Evolutionary conservation across 2,888 invertebrate genomes (phyloP).

Genomic region (Itoplectis maculator): DNA sequence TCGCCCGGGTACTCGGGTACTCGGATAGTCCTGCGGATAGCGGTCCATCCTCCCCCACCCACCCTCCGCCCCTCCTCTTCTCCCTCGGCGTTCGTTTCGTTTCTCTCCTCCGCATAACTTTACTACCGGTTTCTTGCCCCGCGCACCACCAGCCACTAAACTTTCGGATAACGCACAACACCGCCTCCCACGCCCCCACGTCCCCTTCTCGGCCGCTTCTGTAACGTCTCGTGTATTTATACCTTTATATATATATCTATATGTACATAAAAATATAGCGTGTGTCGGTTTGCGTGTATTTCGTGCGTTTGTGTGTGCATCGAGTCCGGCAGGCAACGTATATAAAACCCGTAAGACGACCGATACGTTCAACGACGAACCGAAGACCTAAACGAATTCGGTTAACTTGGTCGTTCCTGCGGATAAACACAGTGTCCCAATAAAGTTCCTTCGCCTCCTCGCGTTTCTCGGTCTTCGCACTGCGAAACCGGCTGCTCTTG

Average conservation of each 20-base stretch:
- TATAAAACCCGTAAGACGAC: slow-evolving; percentile 64
- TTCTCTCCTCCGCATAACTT: slow-evolving; percentile 80
- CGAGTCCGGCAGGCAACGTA: slow-evolving; percentile 6
- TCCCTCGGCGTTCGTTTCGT: slow-evolving; percentile 33
- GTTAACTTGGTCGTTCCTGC: slow-evolving; percentile 67
- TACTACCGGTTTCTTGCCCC: slow-evolving; percentile 83
- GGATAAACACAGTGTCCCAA: slow-evolving; percentile 67
- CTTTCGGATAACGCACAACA: slow-evolving; percentile 79
- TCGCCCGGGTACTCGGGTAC: slow-evolving; percentile 79
- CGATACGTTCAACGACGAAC: slow-evolving; percentile 46
- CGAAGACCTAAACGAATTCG: slow-evolving; percentile 66
- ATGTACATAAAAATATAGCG: not conserved
- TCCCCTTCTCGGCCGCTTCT: slow-evolving; percentile 50
- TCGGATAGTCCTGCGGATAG: slow-evolving; percentile 77
- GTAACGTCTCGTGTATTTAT: slow-evolving; percentile 55
- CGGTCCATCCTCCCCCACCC: slow-evolving; percentile 54
- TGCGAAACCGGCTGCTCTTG: slow-evolving; percentile 16
- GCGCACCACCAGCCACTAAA: slow-evolving; percentile 78
- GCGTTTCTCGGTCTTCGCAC: not conserved
- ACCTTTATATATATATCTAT: not conserved
- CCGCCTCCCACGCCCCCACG: slow-evolving; percentile 68
- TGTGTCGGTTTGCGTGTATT: not conserved
- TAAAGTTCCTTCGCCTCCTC: slow-evolving; percentile 60
- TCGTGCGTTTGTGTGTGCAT: no score
- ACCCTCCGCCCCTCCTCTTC: slow-evolving; percentile 48